Base-by-base conservation (phyloP, 1,140 invertebrate genomes). In the roundworm (Caenorhabditis elegans) region DNA sequence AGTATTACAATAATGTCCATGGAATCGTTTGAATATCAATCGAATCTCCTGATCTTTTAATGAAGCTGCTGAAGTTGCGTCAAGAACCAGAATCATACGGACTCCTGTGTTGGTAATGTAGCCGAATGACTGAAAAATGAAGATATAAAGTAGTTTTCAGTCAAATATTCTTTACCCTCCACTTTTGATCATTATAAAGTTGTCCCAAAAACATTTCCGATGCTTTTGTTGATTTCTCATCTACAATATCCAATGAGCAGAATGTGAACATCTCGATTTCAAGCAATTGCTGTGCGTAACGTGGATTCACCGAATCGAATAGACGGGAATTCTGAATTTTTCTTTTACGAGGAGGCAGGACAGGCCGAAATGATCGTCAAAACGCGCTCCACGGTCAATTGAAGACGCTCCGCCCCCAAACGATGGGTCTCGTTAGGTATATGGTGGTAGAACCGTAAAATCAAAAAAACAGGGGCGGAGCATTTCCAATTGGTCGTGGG, bases 91-190 rank as follows among this genome's bases (percentile, higher is more conserved):
- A 17, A 88, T 22, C 70, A 88, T 86, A 51, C 86, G 89, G 2
- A 86, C 80, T 1, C 85, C 82, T 17, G 86, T 88, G 75, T 88
- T 88, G 43, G 87, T 90, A 26, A 90, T 34, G 47, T 85, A 90
- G 13, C 88, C 87, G 53, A 82, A 90, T 15, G 87, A 90, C 86
- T 88, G 51, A 79, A 87, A 86, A 55, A 24, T 11, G 83, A 80
- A 53, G 17, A 3, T 31, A 6, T 46, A 19, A n/a, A 11, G 17
- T n/a, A 3, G 1, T 10, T 13, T 75, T 83, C 86, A 17, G 19
- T n/a, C 34, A 76, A 36, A 13, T 34, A 24, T 15, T 10, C 28
- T n/a, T 17, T 78, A 83, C 83, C 76, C 78, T 84, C 34, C 60
- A 84, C 26, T 84, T 84, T 24, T 84, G 82, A 79, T 84, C 65